phyloP scores from a whole-genome alignment of 2,888 invertebrate species.

The Dicyrtomina minuta region DNA sequence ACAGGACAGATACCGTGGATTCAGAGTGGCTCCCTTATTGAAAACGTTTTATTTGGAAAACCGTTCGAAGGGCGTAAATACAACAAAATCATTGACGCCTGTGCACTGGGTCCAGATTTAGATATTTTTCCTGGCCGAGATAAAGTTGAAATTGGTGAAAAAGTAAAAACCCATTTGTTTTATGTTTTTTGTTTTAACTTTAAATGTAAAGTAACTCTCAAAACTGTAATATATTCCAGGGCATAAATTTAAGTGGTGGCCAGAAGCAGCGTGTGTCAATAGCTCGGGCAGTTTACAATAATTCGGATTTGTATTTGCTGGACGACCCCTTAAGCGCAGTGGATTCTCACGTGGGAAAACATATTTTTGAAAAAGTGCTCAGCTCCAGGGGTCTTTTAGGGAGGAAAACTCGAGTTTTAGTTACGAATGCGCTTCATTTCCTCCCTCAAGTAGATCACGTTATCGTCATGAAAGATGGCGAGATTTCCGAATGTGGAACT shows the following conservation, averaged over 20 bases:
- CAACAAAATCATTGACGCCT: constrained; percentile 79
- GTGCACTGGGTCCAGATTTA: constrained; percentile 87
- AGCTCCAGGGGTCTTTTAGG: constrained; percentile 57
- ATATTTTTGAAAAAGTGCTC: constrained; percentile 63
- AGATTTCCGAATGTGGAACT: constrained; percentile 58
- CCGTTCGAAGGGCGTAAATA: constrained; percentile 69
- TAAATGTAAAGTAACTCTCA: neutral
- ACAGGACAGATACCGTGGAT: constrained; percentile 98
- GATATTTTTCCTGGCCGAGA: constrained; percentile 94
- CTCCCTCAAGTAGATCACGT: constrained; percentile 68
- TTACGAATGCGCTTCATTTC: constrained; percentile 93
- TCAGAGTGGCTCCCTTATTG: constrained; percentile 68
- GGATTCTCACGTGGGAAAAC: constrained; percentile 64
- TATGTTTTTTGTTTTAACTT: neutral
- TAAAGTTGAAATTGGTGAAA: constrained; percentile 97
- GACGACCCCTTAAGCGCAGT: constrained; percentile 79
- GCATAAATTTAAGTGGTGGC: constrained; percentile 83
- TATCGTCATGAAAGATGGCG: constrained; percentile 58
- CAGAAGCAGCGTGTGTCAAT: constrained; percentile 64
- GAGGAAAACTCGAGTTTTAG: constrained; percentile 76
- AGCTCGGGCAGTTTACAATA: constrained; percentile 60
- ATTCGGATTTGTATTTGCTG: constrained; percentile 60
- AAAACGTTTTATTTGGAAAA: constrained; percentile 75
- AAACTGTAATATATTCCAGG: constrained; percentile 56
- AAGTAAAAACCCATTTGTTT: constrained; percentile 58